phyloP scores from a whole-genome alignment of 1,140 invertebrate species.

The Trissolcus basalis region DNA sequence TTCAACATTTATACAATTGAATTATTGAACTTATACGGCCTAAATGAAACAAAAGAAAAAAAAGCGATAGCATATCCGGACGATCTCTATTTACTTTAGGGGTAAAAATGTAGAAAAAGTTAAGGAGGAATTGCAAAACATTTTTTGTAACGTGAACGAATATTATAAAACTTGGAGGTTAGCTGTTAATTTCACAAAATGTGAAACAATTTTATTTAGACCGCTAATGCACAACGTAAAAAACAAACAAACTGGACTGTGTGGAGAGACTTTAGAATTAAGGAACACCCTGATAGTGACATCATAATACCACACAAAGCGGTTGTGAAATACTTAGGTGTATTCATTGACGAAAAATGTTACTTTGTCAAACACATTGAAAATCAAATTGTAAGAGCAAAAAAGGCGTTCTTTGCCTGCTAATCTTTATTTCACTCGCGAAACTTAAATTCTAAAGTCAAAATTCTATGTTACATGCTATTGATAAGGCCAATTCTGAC shows the following conservation, averaged over 20 bases:
- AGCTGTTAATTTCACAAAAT: not conserved
- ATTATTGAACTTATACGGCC: too few relatives aligned
- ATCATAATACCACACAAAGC: conserved; percentile 2
- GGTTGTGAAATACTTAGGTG: conserved; percentile 1
- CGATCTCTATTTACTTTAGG: too few relatives aligned
- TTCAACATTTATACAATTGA: too few relatives aligned
- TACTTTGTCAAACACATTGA: conserved; percentile 6
- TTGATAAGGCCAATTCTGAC: conserved; percentile 8
- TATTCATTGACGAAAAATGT: conserved; percentile 2
- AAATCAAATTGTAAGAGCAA: conserved; percentile 2
- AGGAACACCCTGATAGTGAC: not conserved
- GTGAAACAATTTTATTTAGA: not conserved
- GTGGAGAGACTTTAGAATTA: conserved; percentile 11
- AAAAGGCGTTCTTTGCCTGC: conserved; percentile 6
- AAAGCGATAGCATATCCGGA: too few relatives aligned
- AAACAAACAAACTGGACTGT: conserved; percentile 10
- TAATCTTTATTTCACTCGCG: conserved; percentile 8
- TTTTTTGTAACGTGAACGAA: not conserved
- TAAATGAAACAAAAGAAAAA: too few relatives aligned
- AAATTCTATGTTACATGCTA: conserved; percentile 4
- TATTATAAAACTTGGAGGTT: conserved; percentile 1
- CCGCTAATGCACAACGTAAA: not conserved
- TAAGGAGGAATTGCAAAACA: not conserved
- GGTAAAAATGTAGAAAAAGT: too few relatives aligned
- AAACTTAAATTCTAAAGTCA: conserved; percentile 3